Base-by-base conservation (phyloP, 1,140 invertebrate species). In the Holcopasites calliopsidis region DNA sequence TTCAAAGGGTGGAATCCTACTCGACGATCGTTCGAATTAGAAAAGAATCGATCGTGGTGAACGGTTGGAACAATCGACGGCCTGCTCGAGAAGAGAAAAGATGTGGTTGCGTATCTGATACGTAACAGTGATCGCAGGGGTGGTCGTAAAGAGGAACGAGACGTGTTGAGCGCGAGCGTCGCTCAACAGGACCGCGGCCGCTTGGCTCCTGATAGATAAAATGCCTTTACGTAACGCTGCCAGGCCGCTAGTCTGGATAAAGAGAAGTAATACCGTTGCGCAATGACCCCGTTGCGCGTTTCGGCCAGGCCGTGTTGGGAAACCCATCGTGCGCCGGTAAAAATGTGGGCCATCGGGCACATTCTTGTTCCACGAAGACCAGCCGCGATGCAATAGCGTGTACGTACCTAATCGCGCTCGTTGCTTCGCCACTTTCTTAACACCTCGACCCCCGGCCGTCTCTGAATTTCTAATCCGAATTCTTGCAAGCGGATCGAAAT, bases 341-440 rank as follows among this genome's bases (percentile, higher is more conserved):
- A 80, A 86, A 88, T 87, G 85, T 88, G 80, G 87, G 87, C 83
- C 84, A 86, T 84, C 84, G 70, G n/a, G 82, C 40, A 80, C 78
- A 75, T 80, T 81, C 69, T 55, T 57, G n/a, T 55, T 55, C 61
- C 47, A 71, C 55, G 70, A 79, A 83, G 84, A 81, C 77, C 78
- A 62, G 21, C 68, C 28, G 50, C 54, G 6, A 64, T 71, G 42
- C 49, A 26, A 42, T 11, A 70, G 3, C 26, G 23, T 8, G 2
- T 2, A 18, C 52, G 66, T 44, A 52, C 44, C 42, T 31, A 50
- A 49, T 60, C 47, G 21, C 26, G 28, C 0, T 11, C 0, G 16
- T 13, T 16, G 40, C n/a, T 35, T 8, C 35, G 18, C 23, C 8
- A 38, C 50, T 68, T 54, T 52, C 50, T 4, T 55, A 23, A 13